Evolutionary conservation across 1,140 invertebrate genomes (phyloP), one percentile per base, ranked within the genome.

Genomic region (Pachypeltis micranthus): DNA sequence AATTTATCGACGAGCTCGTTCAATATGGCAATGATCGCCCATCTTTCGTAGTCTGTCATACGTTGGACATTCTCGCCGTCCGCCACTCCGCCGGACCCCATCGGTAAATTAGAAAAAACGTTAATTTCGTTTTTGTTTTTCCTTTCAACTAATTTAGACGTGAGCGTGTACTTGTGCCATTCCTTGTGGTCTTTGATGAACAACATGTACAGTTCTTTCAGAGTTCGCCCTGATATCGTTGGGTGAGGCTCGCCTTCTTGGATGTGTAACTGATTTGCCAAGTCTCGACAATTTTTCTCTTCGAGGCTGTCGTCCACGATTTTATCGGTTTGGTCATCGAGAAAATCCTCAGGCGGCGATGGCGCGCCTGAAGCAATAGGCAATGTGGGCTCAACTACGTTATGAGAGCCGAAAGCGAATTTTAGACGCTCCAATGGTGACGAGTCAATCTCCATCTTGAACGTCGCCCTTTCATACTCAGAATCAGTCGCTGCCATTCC

Each of bases 21-120:
- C 26, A 59, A 59, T 2, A 59, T 2, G 10, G 26, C 26, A 10
- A 59, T 14, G 16, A n/a, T 29, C 26, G 57, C 57, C 57, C 26
- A 59, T 25, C 57, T 29, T 28, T 59, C 57, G 27, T 29, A 59
- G 29, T 59, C 57, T 19, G 57, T 59, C 26, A 59, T n/a, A n/a
- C 57, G 24, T 7, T 29, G 27, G 7, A 31, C 26, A 4, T 59
- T 28, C 7, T 59, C 57, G 19, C 12, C 47, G 47, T 51, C 47
- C 12, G 7, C 19, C 10, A 21, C 4, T 21, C 23, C 47, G n/a
- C n/a, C n/a, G n/a, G n/a, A n/a, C 7, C 7, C 7, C 4, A 10
- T 21, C 12, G 47, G 47, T 21, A 51, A 21, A 21, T 51, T 51
- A 14, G 47, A 51, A 51, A 51, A 51, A 16, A 51, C 23, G 21